Base-by-base conservation (phyloP, 2,113 vertebrate genomes). In the Neotoma lepida region DNA sequence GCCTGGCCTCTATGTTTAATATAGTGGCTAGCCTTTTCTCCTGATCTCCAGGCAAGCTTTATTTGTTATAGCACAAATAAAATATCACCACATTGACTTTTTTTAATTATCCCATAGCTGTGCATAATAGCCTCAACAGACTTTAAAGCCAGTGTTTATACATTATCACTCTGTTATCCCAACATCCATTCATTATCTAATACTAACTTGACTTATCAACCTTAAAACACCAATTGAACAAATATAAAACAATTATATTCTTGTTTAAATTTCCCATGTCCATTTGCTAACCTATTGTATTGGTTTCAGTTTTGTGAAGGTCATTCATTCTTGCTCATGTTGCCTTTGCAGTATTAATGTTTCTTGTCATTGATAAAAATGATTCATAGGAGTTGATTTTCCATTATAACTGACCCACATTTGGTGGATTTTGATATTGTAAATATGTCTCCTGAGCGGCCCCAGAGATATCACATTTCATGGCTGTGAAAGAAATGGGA, bases 391-490 rank as follows among this genome's bases (percentile, higher is more conserved):
- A 39, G 0, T 86, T 73, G 44, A 87, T 77, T 92, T 39, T 6
- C 6, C 15, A 26, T 51, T 49, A 46, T n/a, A 54, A 0, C 22
- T 49, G 66, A 35, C 5, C n/a, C 85, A 17, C 0, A 3, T 20
- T 92, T 81, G 54, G 64, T 41, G 2, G 28, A 58, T 92, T 63
- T 81, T 68, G 18, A 76, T 73, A 49, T 24, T 73, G 30, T 26
- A 90, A 81, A 63, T 70, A 24, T 63, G 71, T 30, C 1, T 56
- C 24, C 26, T 49, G 41, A 3, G 17, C 49, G 7, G 3, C 9
- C 33, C 58, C 35, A 12, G 33, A 2, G 1, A 82, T 13, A 66
- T 1, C 63, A 2, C 24, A 28, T 35, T 0, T 2, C 33, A n/a
- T 15, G 35, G 9, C 17, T 9, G 4, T 89, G 17, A 89, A 80